Base-by-base conservation (phyloP, 2,797 vertebrate species). In the Notamacropus eugenii region DNA sequence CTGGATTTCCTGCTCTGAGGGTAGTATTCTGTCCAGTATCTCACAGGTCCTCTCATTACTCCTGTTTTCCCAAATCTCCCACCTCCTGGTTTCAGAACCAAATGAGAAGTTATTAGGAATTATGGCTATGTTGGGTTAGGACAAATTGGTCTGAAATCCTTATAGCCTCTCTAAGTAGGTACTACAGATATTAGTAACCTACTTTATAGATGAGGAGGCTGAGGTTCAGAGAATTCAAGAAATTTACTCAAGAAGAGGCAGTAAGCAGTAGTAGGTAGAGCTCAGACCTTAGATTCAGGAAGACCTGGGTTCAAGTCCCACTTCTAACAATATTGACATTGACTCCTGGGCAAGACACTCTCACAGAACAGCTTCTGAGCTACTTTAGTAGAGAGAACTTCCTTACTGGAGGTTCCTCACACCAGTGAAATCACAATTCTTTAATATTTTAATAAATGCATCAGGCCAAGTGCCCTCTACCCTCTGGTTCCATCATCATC, bases 281-380 rank as follows among this genome's bases (percentile, higher is more conserved):
- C 4, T 93, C 87, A n/a, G 12, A 55, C 57, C 59, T 93, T 62
- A 67, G 9, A 90, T 31, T 91, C 28, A 34, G 34, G 90, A 56
- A 93, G 93, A 92, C 54, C 62, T 90, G 46, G 24, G 34, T 93
- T 94, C 55, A 91, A n/a, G 34, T 14, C 29, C 58, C 34, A 67
- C 13, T 67, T 67, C 34, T 67, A 34, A 90, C 52, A 94, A 54
- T 55, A 92, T 92, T 57, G 67, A 92, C 67, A 59, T 24, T 46
- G 62, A n/a, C 91, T 24, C 54, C 4, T 93, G 3, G 16, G 52
- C 24, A 24, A 94, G 5, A 82, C 91, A 56, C 87, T 87, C 9
- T 59, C 10, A 12, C 10, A 59, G 58, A 59, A 59, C 28, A 59
- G 28, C 34, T 67, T 67, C 62, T 67, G 62, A 67, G 34, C 10